Conservation (phyloP, 2,797 vertebrate genomes). For the Sardinella longiceps region DNA sequence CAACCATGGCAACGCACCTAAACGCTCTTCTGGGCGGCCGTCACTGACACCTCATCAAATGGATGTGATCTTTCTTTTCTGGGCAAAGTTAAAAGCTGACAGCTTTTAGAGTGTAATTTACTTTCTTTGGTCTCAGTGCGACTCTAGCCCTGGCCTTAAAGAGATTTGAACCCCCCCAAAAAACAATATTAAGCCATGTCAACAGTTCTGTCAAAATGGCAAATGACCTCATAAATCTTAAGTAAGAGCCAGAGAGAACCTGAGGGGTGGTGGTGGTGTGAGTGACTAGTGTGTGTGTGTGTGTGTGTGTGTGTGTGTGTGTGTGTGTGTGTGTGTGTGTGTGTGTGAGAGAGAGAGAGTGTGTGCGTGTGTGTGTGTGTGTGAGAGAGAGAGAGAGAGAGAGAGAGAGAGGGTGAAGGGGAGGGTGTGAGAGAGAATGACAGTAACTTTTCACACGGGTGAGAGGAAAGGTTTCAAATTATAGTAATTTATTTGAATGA, state of each 20-base stretch:
- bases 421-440: not conserved
- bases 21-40: not conserved
- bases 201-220: slow-evolving; percentile 6
- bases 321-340: slow-evolving; percentile 36
- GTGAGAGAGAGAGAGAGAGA: not conserved
- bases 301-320: slow-evolving; percentile 1
- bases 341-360: not conserved
- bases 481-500: no score
- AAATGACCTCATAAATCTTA: slow-evolving; percentile 16
- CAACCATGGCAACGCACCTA: not conserved
- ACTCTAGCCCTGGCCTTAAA: not conserved
- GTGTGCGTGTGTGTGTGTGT: slow-evolving; percentile 36
- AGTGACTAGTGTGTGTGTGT: slow-evolving; percentile 21
- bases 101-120: not conserved
- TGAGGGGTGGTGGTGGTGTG: slow-evolving; percentile 17
- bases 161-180: not conserved
- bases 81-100: not conserved
- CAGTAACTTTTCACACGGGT: not conserved
- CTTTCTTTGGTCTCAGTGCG: not conserved
- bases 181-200: slow-evolving; percentile 9
- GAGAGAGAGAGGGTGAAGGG: not conserved
- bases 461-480: no score
- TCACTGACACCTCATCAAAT: not conserved
- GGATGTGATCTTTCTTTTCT: not conserved
- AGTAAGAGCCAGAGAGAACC: not conserved